Evolutionary conservation across 2,113 vertebrate genomes (phyloP), one percentile per base, ranked within the genome.

Genomic region (Salminus brasiliensis): DNA sequence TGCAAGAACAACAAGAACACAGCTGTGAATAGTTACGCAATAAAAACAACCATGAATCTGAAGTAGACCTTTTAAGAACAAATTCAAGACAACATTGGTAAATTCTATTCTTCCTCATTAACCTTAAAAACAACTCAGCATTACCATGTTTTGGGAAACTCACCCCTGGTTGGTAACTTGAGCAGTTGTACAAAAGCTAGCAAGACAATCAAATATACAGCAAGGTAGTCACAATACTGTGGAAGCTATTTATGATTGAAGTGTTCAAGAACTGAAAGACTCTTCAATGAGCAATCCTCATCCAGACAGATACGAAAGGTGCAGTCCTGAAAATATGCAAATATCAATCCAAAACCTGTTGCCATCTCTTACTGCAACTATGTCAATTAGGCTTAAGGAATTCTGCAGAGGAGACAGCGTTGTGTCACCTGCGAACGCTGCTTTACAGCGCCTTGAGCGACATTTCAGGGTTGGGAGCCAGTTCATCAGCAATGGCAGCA

Each of bases 341-440:
- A n/a, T 70, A 65, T 45, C 72, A 81, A 73, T 79, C 76, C 72
- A 11, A 53, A 77, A 70, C 49, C 53, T 63, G 72, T n/a, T 36
- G 36, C 21, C 43, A 65, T 72, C 39, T 49, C 67, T 69, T 66
- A 74, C 47, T 66, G 43, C 36, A n/a, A 25, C 30, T 32, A 66
- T 41, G 77, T 81, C 82, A 86, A 86, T 86, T 86, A 86, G 45
- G 43, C 69, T 80, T 74, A 80, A 80, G 59, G 29, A 74, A 82
- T 77, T 74, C 47, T 60, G 72, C 78, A 73, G 81, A 84, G 30
- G 49, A 75, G 69, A 79, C 30, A 8, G 55, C 72, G 39, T 18
- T 45, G 63, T 77, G 23, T 30, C 55, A 76, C 70, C 76, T 74
- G 71, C 69, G 57, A 49, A 60, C 71, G 52, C 2, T 18, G 63